Conservation (phyloP, 1,140 invertebrate genomes). For the Phenacoccus solenopsis region DNA sequence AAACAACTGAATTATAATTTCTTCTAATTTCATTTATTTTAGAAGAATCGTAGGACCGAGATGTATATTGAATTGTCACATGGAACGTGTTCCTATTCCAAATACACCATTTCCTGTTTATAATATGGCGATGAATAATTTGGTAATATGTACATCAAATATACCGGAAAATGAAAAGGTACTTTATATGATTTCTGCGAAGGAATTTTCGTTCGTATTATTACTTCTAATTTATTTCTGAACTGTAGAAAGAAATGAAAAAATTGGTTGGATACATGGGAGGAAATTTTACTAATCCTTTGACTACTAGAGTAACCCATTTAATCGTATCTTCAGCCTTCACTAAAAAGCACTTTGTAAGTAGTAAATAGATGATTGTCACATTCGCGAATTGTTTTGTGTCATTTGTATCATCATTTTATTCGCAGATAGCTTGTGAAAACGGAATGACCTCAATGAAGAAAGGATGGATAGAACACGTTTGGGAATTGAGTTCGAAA, state of each 20-base stretch:
- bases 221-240: slow-evolving; percentile 11
- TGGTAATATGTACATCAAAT: slow-evolving; percentile 59
- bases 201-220: not conserved
- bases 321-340: slow-evolving; percentile 60
- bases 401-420: slow-evolving; percentile 19
- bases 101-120: slow-evolving; percentile 58
- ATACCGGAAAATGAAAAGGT: slow-evolving; percentile 49
- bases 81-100: slow-evolving; percentile 56
- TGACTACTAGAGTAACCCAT: slow-evolving; percentile 64
- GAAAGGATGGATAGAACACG: slow-evolving; percentile 60
- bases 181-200: slow-evolving; percentile 18
- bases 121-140: slow-evolving; percentile 63
- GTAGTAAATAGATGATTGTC: too few relatives aligned
- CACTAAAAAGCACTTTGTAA: slow-evolving; percentile 59
- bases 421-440: slow-evolving; percentile 52
- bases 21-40: slow-evolving; percentile 26
- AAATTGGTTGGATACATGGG: slow-evolving; percentile 68
- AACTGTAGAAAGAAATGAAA: slow-evolving; percentile 46
- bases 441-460: slow-evolving; percentile 59
- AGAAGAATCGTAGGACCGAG: slow-evolving; percentile 62
- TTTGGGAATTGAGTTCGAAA: slow-evolving; percentile 57
- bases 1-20: too few relatives aligned
- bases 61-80: slow-evolving; percentile 61
- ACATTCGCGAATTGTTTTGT: slow-evolving; percentile 20
- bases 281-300: slow-evolving; percentile 54